Percentiles rank a stretch among this genome's conserved stretches.
Evolutionary conservation across 2,888 invertebrate genomes (phyloP).

Genomic region (Yponomeuta malinellus): DNA sequence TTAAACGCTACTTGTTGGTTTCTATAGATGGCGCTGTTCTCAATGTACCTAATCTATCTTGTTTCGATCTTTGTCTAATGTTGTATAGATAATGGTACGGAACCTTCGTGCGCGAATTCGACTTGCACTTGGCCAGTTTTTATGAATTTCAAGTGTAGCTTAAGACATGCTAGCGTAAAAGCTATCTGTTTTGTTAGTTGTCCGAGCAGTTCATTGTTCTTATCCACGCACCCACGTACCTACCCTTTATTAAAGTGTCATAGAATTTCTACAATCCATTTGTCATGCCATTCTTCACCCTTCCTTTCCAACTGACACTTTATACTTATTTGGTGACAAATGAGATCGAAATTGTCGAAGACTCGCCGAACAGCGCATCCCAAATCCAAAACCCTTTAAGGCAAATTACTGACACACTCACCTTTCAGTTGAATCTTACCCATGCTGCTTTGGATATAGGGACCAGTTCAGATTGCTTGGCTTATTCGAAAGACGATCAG

Average conservation of each 20-base stretch:
- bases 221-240: neutral
- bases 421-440: neutral
- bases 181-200: neutral
- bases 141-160: neutral
- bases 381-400: slow-evolving; percentile 46
- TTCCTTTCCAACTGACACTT: slow-evolving; percentile 33
- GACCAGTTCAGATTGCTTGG: neutral
- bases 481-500: slow-evolving; percentile 27
- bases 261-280: slow-evolving; percentile 30
- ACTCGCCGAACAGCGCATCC: slow-evolving; percentile 23
- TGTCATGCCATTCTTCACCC: slow-evolving; percentile 42
- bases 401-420: slow-evolving; percentile 4
- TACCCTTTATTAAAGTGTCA: slow-evolving; percentile 10
- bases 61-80: too few species aligned
- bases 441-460: neutral
- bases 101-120: too few species aligned
- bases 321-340: slow-evolving; percentile 26
- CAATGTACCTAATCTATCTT: too few species aligned
- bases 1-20: too few species aligned
- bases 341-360: slow-evolving; percentile 32
- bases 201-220: neutral
- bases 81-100: too few species aligned
- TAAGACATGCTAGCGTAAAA: neutral
- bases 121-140: too few species aligned
- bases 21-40: too few species aligned